Evolutionary conservation across 2,888 invertebrate species (phyloP), one percentile per base, ranked within the genome.

Genomic region (Epinotia brunnichana): DNA sequence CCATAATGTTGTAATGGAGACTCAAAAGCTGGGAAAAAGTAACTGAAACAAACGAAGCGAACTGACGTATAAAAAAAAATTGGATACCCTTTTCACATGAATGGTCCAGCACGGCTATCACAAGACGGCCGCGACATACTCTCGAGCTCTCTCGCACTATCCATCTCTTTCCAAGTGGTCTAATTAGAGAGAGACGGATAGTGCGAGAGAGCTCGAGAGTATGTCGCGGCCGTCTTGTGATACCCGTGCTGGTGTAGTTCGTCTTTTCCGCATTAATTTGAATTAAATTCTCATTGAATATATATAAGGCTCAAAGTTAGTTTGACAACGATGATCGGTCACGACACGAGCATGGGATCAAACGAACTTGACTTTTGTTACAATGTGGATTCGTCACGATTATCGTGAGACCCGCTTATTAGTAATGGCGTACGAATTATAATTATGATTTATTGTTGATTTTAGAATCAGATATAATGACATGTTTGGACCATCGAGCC

Each of bases 401-500:
- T 59, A 53, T 73, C 73, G 69, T 73, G 73, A 68, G 44, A 69
- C 73, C 69, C 73, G 69, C 57, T 69, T 68, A 59, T 69, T 73
- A 69, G 62, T 69, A 51, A 62, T 15, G 63, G 29, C 15, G 62
- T 63, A 63, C 51, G 39, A 73, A 73, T 57, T 73, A 44, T 61
- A 61, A 24, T 66, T 51, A 35, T 53, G n/a, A 67, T 48, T 21
- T 54, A 19, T 48, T 60, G 35, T 67, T 67, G 51, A 54, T 24
- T 54, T 51, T 66, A 35, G 13, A 24, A 63, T 7, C 5, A 2
- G 5, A 10, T n/a, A 62, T 3, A 17, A 21, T 3, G 61, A 21
- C 13, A 21, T 21, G 7, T 60, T 60, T 19, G 17, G 19, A 19
- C 11, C 7, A 2, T 54, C 21, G 11, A 24, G 13, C 15, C 13